Percentiles rank a stretch among this genome's conserved stretches.
Conservation (phyloP, 2,113 vertebrate genomes). For the Pomatostomus ruficeps region DNA sequence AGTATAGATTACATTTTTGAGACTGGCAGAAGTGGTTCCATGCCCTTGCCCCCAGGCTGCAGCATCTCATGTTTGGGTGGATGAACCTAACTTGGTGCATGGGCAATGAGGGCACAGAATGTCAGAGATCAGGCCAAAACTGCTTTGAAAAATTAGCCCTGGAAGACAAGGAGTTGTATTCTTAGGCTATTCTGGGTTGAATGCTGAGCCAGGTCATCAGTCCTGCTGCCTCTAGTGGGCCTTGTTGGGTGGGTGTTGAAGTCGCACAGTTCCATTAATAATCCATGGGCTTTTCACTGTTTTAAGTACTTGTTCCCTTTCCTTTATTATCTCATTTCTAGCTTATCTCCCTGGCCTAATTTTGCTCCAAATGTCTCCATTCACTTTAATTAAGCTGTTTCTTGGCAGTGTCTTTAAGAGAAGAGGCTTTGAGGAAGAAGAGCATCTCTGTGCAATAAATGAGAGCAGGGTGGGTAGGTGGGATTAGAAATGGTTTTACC, state of each 20-base stretch:
- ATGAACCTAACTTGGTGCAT: background rate
- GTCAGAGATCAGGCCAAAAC: background rate
- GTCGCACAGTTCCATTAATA: background rate
- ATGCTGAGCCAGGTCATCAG: background rate
- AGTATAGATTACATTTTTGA: too few relatives aligned
- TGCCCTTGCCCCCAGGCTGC: background rate
- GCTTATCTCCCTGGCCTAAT: constrained; percentile 16
- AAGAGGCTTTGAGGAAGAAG: background rate
- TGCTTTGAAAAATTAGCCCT: background rate
- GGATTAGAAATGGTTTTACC: background rate
- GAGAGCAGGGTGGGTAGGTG: background rate
- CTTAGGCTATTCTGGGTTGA: background rate
- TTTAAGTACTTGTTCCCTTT: background rate
- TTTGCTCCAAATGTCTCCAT: background rate
- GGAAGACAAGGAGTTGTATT: background rate
- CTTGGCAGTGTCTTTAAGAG: background rate
- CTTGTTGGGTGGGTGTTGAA: background rate
- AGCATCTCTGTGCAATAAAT: background rate
- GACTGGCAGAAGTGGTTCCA: accelerated
- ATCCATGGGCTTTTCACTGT: background rate
- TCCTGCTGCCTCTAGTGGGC: background rate
- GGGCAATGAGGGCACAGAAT: background rate
- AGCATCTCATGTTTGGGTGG: background rate
- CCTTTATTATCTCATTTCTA: constrained; percentile 6
- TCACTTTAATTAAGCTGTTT: constrained; percentile 4